phyloP scores from a whole-genome alignment of 2,888 invertebrate species.

The Panopea generosa region DNA sequence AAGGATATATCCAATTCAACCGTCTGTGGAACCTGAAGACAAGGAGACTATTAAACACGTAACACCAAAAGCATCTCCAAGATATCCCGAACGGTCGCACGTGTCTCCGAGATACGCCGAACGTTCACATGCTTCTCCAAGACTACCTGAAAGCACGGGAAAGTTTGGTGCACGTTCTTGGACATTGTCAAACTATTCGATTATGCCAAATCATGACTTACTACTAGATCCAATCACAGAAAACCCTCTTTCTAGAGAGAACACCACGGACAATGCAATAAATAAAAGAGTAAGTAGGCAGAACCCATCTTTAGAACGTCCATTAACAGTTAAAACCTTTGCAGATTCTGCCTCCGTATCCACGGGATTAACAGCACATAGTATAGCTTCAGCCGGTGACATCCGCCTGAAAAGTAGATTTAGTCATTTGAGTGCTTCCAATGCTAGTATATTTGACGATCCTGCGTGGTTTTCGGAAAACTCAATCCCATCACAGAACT shows the following conservation, averaged over 20 bases:
- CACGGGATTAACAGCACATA: not conserved
- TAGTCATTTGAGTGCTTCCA: constrained; percentile 56
- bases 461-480: constrained; percentile 48
- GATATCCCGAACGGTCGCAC: constrained; percentile 38
- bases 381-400: constrained; percentile 52
- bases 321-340: too few relatives aligned
- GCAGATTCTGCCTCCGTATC: too few relatives aligned
- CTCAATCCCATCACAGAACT: constrained; percentile 2
- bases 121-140: constrained; percentile 33
- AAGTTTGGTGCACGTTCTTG: constrained; percentile 44
- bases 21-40: not conserved
- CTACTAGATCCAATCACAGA: constrained; percentile 48
- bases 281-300: too few relatives aligned
- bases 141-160: constrained; percentile 50
- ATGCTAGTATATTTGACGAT: constrained; percentile 59
- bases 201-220: constrained; percentile 6
- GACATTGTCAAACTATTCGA: constrained; percentile 11
- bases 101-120: constrained; percentile 36
- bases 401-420: constrained; percentile 39
- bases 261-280: not conserved
- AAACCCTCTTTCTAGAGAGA: constrained; percentile 58
- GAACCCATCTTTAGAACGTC: too few relatives aligned
- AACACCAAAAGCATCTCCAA: constrained; percentile 15
- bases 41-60: not conserved
- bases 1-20: too few relatives aligned